Base-by-base conservation (phyloP, 2,113 vertebrate species). In the Psephotus haematonotus region DNA sequence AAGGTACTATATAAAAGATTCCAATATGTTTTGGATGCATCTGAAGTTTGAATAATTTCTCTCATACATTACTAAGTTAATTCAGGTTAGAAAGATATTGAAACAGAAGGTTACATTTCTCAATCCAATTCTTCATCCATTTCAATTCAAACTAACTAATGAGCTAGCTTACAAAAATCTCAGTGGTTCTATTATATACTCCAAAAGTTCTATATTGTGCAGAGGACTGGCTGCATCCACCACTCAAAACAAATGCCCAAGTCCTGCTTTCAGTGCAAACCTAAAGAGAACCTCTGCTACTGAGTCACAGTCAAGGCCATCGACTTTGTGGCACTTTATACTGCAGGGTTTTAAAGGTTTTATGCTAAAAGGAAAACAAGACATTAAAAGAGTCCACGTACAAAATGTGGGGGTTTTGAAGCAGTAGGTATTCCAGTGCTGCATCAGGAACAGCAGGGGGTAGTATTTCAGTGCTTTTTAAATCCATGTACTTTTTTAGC, bases 391-490 rank as follows among this genome's bases (percentile, higher is more conserved):
- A 50, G 23, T 10, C 27, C 6, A 47, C 6, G 13, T 17, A 76
- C 35, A n/a, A 76, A 70, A 5, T 18, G 31, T 0, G 19, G 7
- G 1, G 1, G n/a, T 49, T 87, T 62, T 15, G 0, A 82, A 78
- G 37, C 8, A 52, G 6, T 31, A 88, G 62, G 60, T 53, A 46
- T 59, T 90, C 91, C 75, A 90, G 3, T 86, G 81, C 39, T 44
- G 27, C 59, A 52, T 16, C n/a, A 82, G 65, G 35, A 96, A 96
- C 85, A 93, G 96, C 92, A 96, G 91, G 93, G 94, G 93, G 93
- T 91, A 94, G 94, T 91, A 31, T 91, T 94, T 96, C 77, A 68
- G 95, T 81, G 88, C 63, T 92, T 93, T 93, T 93, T 87, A 86
- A 91, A 81, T 16, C 24, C n/a, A 46, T 1, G n/a, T 17, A 57